Evolutionary conservation across 2,888 invertebrate genomes (phyloP).

Genomic region (Noctua fimbriata): DNA sequence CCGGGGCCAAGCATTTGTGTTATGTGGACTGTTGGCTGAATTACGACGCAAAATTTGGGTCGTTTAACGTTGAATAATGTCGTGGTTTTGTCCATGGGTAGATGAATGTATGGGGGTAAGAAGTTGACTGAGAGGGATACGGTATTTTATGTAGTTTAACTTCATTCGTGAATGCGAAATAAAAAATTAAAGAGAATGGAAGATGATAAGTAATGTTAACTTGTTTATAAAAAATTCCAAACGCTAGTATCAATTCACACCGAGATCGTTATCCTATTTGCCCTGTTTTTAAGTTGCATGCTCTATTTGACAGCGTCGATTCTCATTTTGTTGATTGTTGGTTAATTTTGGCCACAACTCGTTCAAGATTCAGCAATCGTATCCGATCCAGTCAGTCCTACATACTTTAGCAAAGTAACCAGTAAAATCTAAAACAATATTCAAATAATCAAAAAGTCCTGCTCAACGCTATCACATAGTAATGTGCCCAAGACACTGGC

Average conservation of each 20-base stretch:
- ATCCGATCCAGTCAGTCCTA: not conserved
- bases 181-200: not conserved
- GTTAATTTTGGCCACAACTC: not conserved
- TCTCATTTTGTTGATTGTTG: not conserved
- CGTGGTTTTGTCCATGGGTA: not conserved
- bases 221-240: not conserved
- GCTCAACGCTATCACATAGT: no score
- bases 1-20: constrained; percentile 51
- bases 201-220: not conserved
- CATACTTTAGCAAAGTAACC: not conserved
- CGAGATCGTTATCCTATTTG: not conserved
- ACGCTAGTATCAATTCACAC: not conserved
- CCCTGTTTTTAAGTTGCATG: not conserved
- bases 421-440: not conserved
- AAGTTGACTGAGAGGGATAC: not conserved
- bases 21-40: constrained; percentile 38
- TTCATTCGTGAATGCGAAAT: not conserved
- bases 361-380: not conserved
- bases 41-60: constrained; percentile 47
- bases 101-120: not conserved
- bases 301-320: not conserved
- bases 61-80: constrained; percentile 30
- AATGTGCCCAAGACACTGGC: not conserved
- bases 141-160: not conserved
- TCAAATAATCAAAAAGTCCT: not conserved